phyloP scores from a whole-genome alignment of 2,888 invertebrate species.

The Diadromus collaris region DNA sequence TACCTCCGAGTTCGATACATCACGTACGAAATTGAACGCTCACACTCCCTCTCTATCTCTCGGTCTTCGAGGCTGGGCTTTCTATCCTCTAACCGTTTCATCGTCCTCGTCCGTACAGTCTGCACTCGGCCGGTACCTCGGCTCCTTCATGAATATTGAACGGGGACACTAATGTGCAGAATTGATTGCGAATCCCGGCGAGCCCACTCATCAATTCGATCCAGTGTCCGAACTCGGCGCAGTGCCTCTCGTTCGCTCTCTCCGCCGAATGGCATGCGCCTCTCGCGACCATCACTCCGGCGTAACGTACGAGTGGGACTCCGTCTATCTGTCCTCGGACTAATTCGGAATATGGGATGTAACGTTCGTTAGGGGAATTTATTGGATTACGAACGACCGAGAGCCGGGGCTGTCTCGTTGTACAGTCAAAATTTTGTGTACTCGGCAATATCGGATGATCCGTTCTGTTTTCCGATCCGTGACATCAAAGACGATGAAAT shows the following conservation, averaged over 20 bases:
- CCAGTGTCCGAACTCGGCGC: conserved; percentile 54
- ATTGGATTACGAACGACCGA: conserved; percentile 38
- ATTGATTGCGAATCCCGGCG: conserved; percentile 71
- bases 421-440: neutral
- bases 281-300: conserved; percentile 21
- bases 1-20: conserved; percentile 71
- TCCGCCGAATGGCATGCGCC: conserved; percentile 9
- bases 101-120: conserved; percentile 21
- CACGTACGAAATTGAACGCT: conserved; percentile 76
- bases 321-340: neutral
- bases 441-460: neutral
- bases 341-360: conserved; percentile 46
- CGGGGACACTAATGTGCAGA: conserved; percentile 70
- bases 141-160: conserved; percentile 64
- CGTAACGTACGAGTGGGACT: conserved; percentile 25
- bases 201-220: conserved; percentile 72
- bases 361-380: conserved; percentile 57
- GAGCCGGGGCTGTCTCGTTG: conserved; percentile 1
- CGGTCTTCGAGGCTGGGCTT: conserved; percentile 71
- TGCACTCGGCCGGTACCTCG: conserved; percentile 12
- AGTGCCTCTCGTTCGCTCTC: conserved; percentile 25
- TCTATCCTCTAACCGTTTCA: conserved; percentile 27
- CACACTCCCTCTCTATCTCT: neutral
- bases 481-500: neutral
- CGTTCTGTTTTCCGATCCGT: neutral